Base-by-base conservation (phyloP, 2,888 invertebrate species). In the Drosophila monieri region DNA sequence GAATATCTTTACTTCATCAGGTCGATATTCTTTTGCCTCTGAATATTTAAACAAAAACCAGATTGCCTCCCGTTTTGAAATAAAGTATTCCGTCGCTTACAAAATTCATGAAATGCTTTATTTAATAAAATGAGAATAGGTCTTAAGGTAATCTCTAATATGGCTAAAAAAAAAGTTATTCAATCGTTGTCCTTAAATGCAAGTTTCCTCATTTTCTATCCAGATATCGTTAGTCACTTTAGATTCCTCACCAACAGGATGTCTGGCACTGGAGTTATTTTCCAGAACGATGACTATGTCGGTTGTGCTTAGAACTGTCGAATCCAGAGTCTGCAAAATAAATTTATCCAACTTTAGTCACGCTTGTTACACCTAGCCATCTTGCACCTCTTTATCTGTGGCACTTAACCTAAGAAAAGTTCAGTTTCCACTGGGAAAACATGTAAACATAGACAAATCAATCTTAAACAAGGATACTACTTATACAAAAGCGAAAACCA, bases 201-300 rank as follows among this genome's bases (percentile, higher is more conserved):
- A 89, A 18, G 90, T 89, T 79, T 91, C 90, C 65, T 90, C 85
- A 56, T 83, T 85, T 70, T 89, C 89, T 8, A 80, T 86, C 43
- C 80, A 78, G 52, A 85, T 67, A 35, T 85, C 81, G 56, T 89
- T 89, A 23, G 88, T 80, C 35, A 77, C 78, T 64, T 88, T 86
- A 49, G 85, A 83, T 59, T 90, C 88, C 8, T 88, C 85, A 52
- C 73, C 86, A 56, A 80, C 83, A 64, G 88, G 86, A 27, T 88
- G 88, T 12, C 85, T 88, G 25, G 87, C 89, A 76, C 81, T 88
- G 52, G 85, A 73, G 49, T 81, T 87, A 71, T 89, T 90, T 49
- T 89, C 89, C 27, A 91, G 84, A 21, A 91, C 89, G 21, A 91
- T 90, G 32, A 91, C 89, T 51, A 90, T 89, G 72, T 89, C 90